Percentiles rank a stretch among this genome's conserved stretches.
phyloP scores from a whole-genome alignment of 92 coral and sea anemone species.

The Parazoanthus darwini region DNA sequence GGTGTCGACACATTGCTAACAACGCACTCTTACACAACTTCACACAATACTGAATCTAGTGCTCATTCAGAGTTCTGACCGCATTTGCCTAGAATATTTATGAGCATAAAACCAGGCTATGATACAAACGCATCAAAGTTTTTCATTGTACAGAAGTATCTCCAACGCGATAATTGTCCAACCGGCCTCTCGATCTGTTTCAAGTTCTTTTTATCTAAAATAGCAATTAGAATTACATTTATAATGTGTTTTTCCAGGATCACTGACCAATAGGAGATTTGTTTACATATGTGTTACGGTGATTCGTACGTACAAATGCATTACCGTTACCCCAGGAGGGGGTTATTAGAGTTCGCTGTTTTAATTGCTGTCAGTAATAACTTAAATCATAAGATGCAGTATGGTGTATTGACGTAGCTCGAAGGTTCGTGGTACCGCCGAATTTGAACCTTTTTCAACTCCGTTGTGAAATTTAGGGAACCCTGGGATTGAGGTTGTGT shows the following conservation, averaged over 20 bases:
- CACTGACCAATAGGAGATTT: not conserved
- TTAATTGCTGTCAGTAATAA: too few relatives aligned
- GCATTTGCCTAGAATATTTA: too few relatives aligned
- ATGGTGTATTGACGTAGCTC: too few relatives aligned
- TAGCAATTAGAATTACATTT: not conserved
- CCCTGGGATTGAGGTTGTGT: too few relatives aligned
- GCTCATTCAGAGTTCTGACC: too few relatives aligned
- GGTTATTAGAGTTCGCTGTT: too few relatives aligned
- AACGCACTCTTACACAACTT: not conserved
- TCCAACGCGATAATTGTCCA: not conserved
- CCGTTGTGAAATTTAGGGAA: too few relatives aligned
- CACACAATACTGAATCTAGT: not conserved
- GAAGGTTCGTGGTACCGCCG: too few relatives aligned
- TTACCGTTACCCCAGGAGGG: not conserved
- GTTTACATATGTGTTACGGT: not conserved
- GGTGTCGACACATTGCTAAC: conserved; percentile 8
- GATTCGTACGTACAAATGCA: not conserved
- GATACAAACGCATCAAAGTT: not conserved
- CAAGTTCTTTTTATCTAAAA: not conserved
- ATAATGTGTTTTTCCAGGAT: not conserved
- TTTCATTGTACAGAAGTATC: not conserved
- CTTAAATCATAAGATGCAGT: too few relatives aligned
- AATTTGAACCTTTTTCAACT: too few relatives aligned
- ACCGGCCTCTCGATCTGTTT: not conserved
- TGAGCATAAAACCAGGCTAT: not conserved